Evolutionary conservation across 2,113 vertebrate species (phyloP), one percentile per base, ranked within the genome.

Genomic region (Genyomyrus donnyi): DNA sequence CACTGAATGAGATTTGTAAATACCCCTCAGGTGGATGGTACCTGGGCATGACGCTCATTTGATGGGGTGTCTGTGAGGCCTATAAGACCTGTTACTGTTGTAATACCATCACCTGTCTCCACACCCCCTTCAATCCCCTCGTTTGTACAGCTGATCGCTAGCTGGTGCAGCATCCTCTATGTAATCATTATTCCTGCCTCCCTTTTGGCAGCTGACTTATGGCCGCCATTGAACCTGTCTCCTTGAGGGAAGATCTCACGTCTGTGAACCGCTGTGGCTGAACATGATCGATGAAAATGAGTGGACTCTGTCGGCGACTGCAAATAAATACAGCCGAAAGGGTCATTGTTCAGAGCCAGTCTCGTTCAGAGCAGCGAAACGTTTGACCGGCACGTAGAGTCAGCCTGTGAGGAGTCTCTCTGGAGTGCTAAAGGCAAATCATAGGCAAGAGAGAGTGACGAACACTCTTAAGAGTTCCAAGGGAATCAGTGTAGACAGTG

Each of bases 211-310:
- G 50, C 24, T 87, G 48, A 52, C 48, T 87, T 53, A 85, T 85
- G 83, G 83, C 83, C 2, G 77, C 77, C 77, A 83, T 83, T 83
- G 77, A 83, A 83, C 35, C 83, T 85, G 39, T 85, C 83, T 85
- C 19, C 42, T 45, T 21, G 45, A 46, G 83, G 83, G 19, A 46
- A 48, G 35, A 24, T 85, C 21, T 85, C 83, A 85, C 45, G 19
- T 85, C 45, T 46, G 83, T 48, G 83, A 84, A 24, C 80, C 35
- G 39, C 80, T 5, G 5, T 24, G 42, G 17, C 80, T 42, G 56
- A 62, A 62, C 62, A 24, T 48, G 83, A 85, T 46, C 42, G 83
- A 85, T 85, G 83, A 85, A 48, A 45, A 85, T 48, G 19, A 85
- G 39, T 13, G 7, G 19, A 85, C 19, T 85, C 42, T 45, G 42